These are phyloP conservation scores for Schlechtendalia chinensis DNA, from an alignment of 1,140 invertebrate genomes.

Conservation along the genomic window DNA sequence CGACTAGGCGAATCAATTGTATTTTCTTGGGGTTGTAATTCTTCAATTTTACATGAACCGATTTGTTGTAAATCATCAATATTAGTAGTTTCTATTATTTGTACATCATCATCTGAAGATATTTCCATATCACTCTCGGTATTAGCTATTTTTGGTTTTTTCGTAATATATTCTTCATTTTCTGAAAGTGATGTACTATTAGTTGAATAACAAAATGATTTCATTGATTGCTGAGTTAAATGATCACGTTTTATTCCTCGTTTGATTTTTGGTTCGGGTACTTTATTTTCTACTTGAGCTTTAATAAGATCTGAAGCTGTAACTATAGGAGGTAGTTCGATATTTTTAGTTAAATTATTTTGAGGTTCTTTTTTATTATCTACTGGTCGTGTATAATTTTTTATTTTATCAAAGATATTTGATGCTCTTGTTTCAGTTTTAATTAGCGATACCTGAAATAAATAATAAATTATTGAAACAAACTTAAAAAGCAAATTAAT, in stretches of 20 bases:
- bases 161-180: slow-evolving; percentile 19
- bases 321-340: slow-evolving; percentile 26
- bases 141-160: slow-evolving; percentile 24
- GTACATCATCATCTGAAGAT: slow-evolving; percentile 32
- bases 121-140: slow-evolving; percentile 39
- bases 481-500: no score
- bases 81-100: slow-evolving; percentile 25
- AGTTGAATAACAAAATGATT: slow-evolving; percentile 16
- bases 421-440: slow-evolving; percentile 17
- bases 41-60: neutral
- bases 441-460: slow-evolving; percentile 12
- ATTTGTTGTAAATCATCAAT: neutral
- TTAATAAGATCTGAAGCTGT: slow-evolving; percentile 46
- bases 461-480: neutral
- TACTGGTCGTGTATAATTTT: slow-evolving; percentile 17
- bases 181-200: neutral
- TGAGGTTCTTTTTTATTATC: neutral
- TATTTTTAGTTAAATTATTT: neutral
- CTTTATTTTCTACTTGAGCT: slow-evolving; percentile 45
- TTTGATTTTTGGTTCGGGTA: slow-evolving; percentile 8
- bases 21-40: neutral
- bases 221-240: slow-evolving; percentile 40
- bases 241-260: slow-evolving; percentile 42
- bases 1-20: no score
- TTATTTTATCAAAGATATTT: slow-evolving; percentile 32